These are phyloP conservation scores for Lepisosteus osseus DNA, from an alignment of 2,113 vertebrate genomes.

Conservation along the genomic window DNA sequence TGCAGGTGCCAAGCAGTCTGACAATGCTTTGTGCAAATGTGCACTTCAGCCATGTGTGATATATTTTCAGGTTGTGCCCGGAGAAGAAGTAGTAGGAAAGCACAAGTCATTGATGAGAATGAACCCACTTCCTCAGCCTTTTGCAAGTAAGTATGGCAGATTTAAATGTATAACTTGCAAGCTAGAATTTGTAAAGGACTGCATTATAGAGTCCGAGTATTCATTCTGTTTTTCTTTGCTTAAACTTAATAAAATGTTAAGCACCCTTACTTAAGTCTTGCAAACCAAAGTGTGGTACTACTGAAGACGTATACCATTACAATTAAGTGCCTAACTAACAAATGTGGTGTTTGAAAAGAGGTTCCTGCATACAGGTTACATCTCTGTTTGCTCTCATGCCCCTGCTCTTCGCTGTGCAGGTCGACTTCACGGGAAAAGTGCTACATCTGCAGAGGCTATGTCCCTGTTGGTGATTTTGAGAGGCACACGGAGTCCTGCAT, in stretches of 20 bases:
- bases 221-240: too few relatives aligned
- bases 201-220: too few relatives aligned
- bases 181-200: too few relatives aligned
- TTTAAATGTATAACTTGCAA: neutral
- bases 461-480: constrained; percentile 71
- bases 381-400: neutral
- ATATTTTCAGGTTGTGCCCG: constrained; percentile 53
- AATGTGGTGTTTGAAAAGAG: too few relatives aligned
- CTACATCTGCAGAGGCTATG: constrained; percentile 73
- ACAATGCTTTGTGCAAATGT: too few relatives aligned
- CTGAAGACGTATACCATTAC: too few relatives aligned
- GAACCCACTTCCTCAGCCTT: neutral
- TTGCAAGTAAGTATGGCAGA: constrained; percentile 62
- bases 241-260: too few relatives aligned
- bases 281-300: too few relatives aligned
- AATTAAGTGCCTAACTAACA: too few relatives aligned
- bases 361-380: neutral
- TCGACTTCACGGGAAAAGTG: constrained; percentile 71
- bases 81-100: constrained; percentile 50
- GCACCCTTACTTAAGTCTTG: too few relatives aligned
- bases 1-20: too few relatives aligned
- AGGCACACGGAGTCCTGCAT: constrained; percentile 80
- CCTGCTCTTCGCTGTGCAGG: neutral
- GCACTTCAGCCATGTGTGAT: too few relatives aligned
- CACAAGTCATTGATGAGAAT: constrained; percentile 20